Conservation (phyloP, 2,113 vertebrate genomes). For the Machaerirhynchus nigripectus region DNA sequence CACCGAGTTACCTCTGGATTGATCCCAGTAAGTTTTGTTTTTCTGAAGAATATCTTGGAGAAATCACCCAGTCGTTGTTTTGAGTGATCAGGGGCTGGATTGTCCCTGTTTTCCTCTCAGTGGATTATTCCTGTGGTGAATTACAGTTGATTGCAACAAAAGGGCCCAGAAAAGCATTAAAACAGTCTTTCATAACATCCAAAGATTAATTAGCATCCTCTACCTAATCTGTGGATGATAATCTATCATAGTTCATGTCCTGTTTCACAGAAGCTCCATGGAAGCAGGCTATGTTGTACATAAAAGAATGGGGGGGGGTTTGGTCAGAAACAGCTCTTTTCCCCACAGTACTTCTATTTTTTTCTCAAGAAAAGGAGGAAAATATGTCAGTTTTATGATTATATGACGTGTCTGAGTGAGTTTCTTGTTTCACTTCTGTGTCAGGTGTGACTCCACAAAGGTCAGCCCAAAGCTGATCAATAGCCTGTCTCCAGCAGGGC, state of each 20-base stretch:
- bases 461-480: background rate
- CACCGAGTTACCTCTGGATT: conserved; percentile 47
- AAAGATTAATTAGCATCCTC: background rate
- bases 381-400: background rate
- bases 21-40: conserved; percentile 37
- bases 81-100: background rate
- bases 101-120: background rate
- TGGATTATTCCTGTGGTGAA: background rate
- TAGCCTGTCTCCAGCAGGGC: background rate
- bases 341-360: background rate
- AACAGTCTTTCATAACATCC: background rate
- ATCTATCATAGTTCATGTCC: background rate
- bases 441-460: background rate
- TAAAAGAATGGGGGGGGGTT: rapidly evolving
- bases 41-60: background rate
- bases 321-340: background rate
- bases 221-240: background rate
- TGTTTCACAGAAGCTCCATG: background rate
- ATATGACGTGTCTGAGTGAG: background rate
- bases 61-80: background rate
- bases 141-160: background rate
- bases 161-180: background rate
- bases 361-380: background rate
- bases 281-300: rapidly evolving
- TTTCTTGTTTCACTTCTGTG: background rate